Base-by-base conservation (phyloP, 2,797 vertebrate genomes). In the Sylvia borin region DNA sequence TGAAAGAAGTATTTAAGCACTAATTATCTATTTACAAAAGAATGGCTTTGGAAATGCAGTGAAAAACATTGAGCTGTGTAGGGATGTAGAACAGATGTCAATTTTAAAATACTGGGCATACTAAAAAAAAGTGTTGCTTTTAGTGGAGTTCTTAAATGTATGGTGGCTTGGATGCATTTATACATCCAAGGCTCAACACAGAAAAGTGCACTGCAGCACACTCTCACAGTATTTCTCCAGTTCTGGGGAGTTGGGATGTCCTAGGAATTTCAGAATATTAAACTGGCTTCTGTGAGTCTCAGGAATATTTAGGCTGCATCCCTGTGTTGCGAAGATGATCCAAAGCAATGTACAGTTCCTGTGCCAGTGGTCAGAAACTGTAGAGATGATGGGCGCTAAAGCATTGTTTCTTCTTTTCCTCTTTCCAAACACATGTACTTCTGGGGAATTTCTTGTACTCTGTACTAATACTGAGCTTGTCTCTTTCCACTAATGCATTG, bases 1-100 rank as follows among this genome's bases (percentile, higher is more conserved):
- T 94, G 96, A 96, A 97, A 97, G 95, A 97, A 95, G 93, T 83
- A 92, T 92, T 93, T 95, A 96, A 87, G 94, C 72, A 87, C 90
- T 96, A 97, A 97, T 97, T 97, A 96, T 91, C 95, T 97, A 76
- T 96, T 97, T 97, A 96, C 94, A 93, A 90, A 93, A 95, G 90
- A 97, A 85, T 87, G 93, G 85, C 93, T 97, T 93, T 93, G 93
- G 78, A 93, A 95, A 85, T 92, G 94, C 89, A 70, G 93, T 87
- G 91, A 95, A 71, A 93, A 97, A 95, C 77, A 61, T 72, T 65
- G 84, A 90, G 20, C 72, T 74, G 86, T 83, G 61, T 53, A 82
- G 81, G 85, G 96, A 87, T 95, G 93, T 94, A 88, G 95, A 94
- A 86, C 73, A 95, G 96, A 92, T 96, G 95, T 87, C 83, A 96